phyloP scores from a whole-genome alignment of 1,140 invertebrate species.

The Ceratosolen solmsi region DNA sequence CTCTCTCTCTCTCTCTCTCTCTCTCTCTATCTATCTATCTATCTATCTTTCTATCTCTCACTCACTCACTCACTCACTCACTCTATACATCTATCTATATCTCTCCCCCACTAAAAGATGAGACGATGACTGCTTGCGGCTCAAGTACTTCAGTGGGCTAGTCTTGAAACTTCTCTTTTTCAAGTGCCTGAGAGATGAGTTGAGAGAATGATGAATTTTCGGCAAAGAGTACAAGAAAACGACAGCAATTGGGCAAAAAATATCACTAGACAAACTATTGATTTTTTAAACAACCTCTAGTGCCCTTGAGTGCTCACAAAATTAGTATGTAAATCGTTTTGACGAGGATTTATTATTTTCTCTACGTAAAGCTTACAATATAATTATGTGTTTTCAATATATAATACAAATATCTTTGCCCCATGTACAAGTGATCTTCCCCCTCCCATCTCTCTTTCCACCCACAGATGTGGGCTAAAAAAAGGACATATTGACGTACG shows the following conservation, averaged over 20 bases:
- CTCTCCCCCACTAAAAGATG: not conserved
- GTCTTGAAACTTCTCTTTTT: conserved; percentile 4
- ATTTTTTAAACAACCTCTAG: not conserved
- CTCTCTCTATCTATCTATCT: not conserved
- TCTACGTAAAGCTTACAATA: not conserved
- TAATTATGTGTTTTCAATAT: not conserved
- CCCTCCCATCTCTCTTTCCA: too few relatives aligned
- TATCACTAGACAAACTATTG: not conserved
- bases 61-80: too few relatives aligned
- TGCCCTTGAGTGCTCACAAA: not conserved
- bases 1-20: not conserved
- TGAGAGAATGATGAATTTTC: conserved; percentile 23
- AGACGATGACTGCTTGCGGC: not conserved
- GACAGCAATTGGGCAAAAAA: not conserved
- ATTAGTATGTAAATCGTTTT: too few relatives aligned
- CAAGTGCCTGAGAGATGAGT: not conserved
- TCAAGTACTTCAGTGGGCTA: not conserved
- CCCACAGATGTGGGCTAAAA: not conserved
- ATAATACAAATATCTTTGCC: not conserved
- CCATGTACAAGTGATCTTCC: not conserved
- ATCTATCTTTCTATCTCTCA: not conserved
- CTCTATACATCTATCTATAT: too few relatives aligned
- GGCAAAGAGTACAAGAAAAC: not conserved
- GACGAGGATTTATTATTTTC: not conserved
- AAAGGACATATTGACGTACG: not conserved